Evolutionary conservation across 2,888 invertebrate genomes (phyloP).

Genomic region (Melanophora roralis): DNA sequence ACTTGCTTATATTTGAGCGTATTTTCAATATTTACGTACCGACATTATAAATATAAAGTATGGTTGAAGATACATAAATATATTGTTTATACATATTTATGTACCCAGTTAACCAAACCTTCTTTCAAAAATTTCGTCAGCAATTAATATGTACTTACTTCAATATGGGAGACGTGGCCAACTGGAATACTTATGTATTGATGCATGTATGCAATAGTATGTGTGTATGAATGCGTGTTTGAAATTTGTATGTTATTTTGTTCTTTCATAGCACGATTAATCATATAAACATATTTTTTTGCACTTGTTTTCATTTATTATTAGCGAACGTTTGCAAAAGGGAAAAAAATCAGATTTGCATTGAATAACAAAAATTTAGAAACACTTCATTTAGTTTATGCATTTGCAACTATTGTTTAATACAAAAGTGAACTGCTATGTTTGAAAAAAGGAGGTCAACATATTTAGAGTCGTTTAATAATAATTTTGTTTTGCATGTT

Average conservation of each 20-base stretch:
- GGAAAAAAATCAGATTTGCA: slow-evolving; percentile 1
- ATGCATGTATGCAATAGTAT: neutral
- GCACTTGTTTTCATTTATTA: slow-evolving; percentile 9
- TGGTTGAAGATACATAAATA: too few species aligned
- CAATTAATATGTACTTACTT: too few species aligned
- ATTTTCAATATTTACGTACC: too few species aligned
- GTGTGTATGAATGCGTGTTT: neutral
- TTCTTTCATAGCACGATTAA: slow-evolving; percentile 8
- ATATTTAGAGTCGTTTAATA: slow-evolving; percentile 1
- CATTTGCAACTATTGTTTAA: neutral
- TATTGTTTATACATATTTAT: too few species aligned
- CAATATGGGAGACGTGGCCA: too few species aligned
- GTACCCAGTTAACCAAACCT: too few species aligned
- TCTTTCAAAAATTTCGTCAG: too few species aligned
- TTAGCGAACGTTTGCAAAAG: slow-evolving; percentile 12
- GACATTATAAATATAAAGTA: too few species aligned
- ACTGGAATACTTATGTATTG: too few species aligned
- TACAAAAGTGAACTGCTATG: too few species aligned
- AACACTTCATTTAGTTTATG: neutral
- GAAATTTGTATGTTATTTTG: neutral
- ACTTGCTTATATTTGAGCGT: too few species aligned
- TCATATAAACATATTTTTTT: slow-evolving; percentile 15
- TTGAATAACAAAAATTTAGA: neutral
- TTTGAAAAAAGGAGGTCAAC: slow-evolving; percentile 7
- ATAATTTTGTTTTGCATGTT: neutral